Conservation (phyloP, 2,113 vertebrate genomes). For the Tragulus kanchil region DNA sequence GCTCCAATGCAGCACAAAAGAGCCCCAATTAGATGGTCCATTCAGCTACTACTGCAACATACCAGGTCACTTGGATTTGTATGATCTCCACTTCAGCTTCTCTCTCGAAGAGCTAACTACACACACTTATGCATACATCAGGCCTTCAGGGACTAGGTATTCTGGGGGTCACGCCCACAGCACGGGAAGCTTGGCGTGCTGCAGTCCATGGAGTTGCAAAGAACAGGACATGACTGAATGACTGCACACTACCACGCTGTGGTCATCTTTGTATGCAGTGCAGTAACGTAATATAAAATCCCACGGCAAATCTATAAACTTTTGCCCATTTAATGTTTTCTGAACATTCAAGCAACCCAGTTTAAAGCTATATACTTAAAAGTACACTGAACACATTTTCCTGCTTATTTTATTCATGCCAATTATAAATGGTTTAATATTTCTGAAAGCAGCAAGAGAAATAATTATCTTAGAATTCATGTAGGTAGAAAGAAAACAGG, state of each 20-base stretch:
- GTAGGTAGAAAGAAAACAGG: not conserved
- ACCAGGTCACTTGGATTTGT: conserved; percentile 63
- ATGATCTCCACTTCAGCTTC: not conserved
- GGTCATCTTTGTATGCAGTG: not conserved
- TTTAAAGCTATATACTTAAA: conserved; percentile 15
- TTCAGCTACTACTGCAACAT: not conserved
- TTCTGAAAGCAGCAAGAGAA: conserved; percentile 58
- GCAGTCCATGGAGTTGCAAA: not conserved
- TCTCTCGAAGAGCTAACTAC: not conserved
- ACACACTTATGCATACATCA: not conserved
- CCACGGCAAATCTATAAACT: not conserved
- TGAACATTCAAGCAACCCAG: conserved; percentile 18
- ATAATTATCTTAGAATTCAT: conserved; percentile 20
- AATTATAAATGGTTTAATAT: conserved; percentile 31
- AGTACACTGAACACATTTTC: not conserved
- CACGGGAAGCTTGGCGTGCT: not conserved
- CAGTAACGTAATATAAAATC: conserved; percentile 2
- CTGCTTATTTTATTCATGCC: not conserved
- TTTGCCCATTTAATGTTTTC: not conserved
- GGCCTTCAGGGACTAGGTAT: not conserved
- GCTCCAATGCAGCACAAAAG: not conserved
- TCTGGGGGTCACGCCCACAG: not conserved
- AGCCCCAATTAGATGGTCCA: not conserved
- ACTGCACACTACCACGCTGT: not conserved
- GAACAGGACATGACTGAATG: not conserved